A percentile compares a stretch with the other conserved stretches of the same genome.
Evolutionary conservation across 2,797 vertebrate species (phyloP).

Genomic region (Melanogrammus aeglefinus): DNA sequence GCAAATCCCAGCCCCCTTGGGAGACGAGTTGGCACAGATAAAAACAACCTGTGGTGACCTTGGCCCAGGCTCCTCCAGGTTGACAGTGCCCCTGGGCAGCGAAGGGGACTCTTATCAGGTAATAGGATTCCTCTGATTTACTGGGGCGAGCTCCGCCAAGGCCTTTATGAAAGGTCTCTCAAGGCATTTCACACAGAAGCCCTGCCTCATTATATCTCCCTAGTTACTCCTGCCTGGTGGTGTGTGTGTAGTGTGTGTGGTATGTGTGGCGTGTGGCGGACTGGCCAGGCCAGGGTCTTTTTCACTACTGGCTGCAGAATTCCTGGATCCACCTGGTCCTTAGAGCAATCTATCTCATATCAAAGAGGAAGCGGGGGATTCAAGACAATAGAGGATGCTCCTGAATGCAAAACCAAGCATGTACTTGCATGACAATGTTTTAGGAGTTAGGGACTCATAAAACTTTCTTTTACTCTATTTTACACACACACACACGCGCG

Average conservation of each 20-base stretch:
- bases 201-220: slow-evolving; percentile 21
- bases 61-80: slow-evolving; percentile 7
- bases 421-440: slow-evolving; percentile 10
- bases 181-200: slow-evolving; percentile 14
- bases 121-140: slow-evolving; percentile 19
- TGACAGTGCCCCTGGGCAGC: slow-evolving; percentile 7
- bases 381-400: background rate
- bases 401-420: background rate
- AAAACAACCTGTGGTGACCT: slow-evolving; percentile 6
- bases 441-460: slow-evolving; percentile 10
- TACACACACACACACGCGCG: no score
- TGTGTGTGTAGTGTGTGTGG: slow-evolving; percentile 7
- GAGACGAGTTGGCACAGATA: background rate
- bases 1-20: background rate
- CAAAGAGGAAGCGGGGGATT: background rate
- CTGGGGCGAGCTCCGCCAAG: slow-evolving; percentile 12
- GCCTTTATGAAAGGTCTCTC: slow-evolving; percentile 22
- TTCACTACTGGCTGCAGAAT: background rate
- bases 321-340: background rate
- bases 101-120: slow-evolving; percentile 21
- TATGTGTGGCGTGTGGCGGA: background rate
- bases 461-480: slow-evolving; percentile 16
- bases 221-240: slow-evolving; percentile 22
- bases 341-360: background rate
- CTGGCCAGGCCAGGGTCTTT: background rate